These are phyloP conservation scores for Caerostris extrusa DNA, from an alignment of 1,140 invertebrate species.

Conservation along the genomic window DNA sequence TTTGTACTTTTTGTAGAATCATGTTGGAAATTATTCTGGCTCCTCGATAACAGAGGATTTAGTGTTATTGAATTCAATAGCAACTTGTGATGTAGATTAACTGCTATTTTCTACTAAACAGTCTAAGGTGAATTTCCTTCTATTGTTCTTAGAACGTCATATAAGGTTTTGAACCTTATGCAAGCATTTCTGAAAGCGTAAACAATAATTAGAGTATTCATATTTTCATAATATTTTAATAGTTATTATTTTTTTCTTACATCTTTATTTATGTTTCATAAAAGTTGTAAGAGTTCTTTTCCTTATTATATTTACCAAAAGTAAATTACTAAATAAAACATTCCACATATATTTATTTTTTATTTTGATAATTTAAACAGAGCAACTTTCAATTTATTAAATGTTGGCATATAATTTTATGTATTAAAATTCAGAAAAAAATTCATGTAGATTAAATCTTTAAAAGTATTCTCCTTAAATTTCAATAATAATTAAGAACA, in stretches of 20 bases:
- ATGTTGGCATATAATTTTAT: too few species aligned
- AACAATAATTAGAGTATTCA: neutral
- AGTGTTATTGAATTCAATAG: neutral
- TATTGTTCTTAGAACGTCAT: neutral
- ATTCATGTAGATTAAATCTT: too few species aligned
- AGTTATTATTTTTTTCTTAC: neutral
- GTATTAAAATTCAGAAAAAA: too few species aligned
- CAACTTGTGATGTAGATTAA: constrained; percentile 4
- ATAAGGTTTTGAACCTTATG: neutral
- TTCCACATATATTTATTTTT: too few species aligned
- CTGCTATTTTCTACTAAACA: constrained; percentile 14
- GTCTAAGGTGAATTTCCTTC: neutral
- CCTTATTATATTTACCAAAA: too few species aligned
- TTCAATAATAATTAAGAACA: too few species aligned
- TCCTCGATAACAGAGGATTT: constrained; percentile 18
- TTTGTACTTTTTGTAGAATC: constrained; percentile 12
- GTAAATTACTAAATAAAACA: too few species aligned
- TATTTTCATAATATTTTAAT: neutral
- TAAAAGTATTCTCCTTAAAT: too few species aligned
- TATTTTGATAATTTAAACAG: too few species aligned
- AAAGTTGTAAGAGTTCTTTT: neutral
- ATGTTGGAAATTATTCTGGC: constrained; percentile 1
- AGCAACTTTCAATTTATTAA: too few species aligned
- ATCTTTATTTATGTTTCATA: neutral
- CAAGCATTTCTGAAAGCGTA: neutral